Evolutionary conservation across 2,797 vertebrate species (phyloP).

Genomic region (Phylloscopus collybita): DNA sequence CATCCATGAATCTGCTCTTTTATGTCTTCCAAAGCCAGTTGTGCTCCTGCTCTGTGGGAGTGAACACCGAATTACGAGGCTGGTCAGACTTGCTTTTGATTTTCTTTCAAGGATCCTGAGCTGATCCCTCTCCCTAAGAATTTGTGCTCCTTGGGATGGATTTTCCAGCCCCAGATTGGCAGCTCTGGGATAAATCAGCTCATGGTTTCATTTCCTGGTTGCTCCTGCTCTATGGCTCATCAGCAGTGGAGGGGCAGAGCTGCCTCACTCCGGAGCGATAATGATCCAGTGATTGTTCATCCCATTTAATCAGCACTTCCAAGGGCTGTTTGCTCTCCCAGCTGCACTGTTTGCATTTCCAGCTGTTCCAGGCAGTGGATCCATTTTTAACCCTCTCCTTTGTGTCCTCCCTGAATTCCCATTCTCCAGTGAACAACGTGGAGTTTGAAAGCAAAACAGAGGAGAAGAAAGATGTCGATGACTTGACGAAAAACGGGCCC

Average conservation of each 20-base stretch:
- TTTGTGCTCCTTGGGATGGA: background rate
- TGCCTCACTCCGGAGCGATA: background rate
- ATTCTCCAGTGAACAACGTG: slow-evolving; percentile 85
- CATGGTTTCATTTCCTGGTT: slow-evolving; percentile 21
- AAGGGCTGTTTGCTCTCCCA: slow-evolving; percentile 23
- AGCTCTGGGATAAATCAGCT: background rate
- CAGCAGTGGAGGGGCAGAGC: background rate
- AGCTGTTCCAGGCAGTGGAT: background rate
- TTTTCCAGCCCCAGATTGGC: background rate
- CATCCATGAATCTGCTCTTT: background rate
- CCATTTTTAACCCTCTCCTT: slow-evolving; percentile 14
- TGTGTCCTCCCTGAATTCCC: background rate
- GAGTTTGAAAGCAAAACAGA: slow-evolving; percentile 89
- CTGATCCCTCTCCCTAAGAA: background rate
- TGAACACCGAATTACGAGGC: fast-evolving
- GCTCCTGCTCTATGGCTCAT: background rate
- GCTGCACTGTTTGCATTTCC: slow-evolving; percentile 28
- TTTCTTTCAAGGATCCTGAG: background rate
- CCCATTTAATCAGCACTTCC: slow-evolving; percentile 6
- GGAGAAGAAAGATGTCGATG: slow-evolving; percentile 89
- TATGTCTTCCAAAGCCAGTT: background rate
- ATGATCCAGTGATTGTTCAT: slow-evolving; percentile 21
- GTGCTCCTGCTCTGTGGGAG: background rate
- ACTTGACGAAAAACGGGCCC: slow-evolving; percentile 78
- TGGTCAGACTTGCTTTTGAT: background rate